phyloP scores from a whole-genome alignment of 2,113 vertebrate species.

The Puffinus mauretanicus region DNA sequence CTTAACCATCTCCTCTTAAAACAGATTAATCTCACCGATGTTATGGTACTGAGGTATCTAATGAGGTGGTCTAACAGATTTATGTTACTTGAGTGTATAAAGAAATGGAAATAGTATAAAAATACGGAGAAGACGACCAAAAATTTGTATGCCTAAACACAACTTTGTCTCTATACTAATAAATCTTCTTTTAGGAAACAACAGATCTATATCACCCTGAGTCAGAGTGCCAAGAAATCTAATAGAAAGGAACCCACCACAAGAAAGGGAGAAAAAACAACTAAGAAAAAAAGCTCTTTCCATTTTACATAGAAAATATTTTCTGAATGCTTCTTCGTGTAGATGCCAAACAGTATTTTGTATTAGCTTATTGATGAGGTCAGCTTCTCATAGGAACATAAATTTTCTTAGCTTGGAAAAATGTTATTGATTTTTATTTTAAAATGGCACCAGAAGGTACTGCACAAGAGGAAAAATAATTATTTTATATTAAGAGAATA shows the following conservation, averaged over 20 bases:
- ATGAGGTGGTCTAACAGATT: neutral
- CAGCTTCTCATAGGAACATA: neutral
- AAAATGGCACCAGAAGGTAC: neutral
- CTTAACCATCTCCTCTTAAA: neutral
- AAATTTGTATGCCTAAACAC: neutral
- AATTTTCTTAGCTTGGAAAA: neutral
- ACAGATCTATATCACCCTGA: fast-evolving
- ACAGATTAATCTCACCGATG: neutral
- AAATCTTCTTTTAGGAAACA: neutral
- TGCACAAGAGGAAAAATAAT: neutral
- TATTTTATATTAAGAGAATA: neutral
- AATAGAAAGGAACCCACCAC: neutral
- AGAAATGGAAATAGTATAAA: neutral
- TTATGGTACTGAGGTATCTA: neutral
- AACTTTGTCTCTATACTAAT: neutral
- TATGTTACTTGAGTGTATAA: neutral
- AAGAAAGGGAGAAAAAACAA: neutral
- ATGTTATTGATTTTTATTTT: neutral
- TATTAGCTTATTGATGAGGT: neutral
- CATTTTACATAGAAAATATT: neutral
- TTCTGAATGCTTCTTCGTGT: neutral
- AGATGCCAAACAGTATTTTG: neutral
- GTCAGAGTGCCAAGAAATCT: neutral
- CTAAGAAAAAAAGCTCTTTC: fast-evolving
- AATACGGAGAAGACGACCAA: neutral